These are phyloP conservation scores for Phylloscopus whistleri DNA, from an alignment of 2,113 vertebrate species.

Conservation along the genomic window DNA sequence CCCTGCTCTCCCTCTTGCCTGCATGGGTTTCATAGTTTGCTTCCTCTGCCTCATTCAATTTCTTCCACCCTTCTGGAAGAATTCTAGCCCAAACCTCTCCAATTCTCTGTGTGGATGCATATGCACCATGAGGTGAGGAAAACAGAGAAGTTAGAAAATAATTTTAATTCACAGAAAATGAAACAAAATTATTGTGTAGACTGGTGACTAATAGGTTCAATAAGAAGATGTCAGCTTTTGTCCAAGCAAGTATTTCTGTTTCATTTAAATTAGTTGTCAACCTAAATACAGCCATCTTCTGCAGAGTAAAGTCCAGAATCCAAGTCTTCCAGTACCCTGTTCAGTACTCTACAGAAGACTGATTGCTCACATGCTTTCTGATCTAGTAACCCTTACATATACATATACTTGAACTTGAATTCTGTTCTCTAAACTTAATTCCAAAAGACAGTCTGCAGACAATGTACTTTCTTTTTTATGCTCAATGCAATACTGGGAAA, in stretches of 20 bases:
- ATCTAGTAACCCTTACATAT: neutral
- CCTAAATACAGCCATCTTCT: neutral
- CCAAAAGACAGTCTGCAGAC: neutral
- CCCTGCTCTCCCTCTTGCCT: neutral
- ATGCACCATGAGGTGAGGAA: neutral
- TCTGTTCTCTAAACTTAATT: neutral
- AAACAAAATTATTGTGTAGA: neutral
- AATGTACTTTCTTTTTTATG: neutral
- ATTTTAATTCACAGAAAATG: neutral
- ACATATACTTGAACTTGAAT: neutral
- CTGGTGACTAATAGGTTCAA: neutral
- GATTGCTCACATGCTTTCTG: neutral
- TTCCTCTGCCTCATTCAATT: neutral
- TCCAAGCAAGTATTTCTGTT: neutral
- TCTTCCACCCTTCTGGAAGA: neutral
- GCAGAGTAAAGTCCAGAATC: neutral
- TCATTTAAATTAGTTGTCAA: neutral
- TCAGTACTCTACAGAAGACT: neutral
- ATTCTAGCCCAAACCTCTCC: neutral
- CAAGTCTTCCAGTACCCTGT: neutral
- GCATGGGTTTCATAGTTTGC: neutral
- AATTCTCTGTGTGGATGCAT: neutral
- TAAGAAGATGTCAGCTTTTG: neutral
- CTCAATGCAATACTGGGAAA: neutral
- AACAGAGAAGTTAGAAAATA: neutral